Conservation (phyloP, 1,140 invertebrate species). For the Epicauta chinensis region DNA sequence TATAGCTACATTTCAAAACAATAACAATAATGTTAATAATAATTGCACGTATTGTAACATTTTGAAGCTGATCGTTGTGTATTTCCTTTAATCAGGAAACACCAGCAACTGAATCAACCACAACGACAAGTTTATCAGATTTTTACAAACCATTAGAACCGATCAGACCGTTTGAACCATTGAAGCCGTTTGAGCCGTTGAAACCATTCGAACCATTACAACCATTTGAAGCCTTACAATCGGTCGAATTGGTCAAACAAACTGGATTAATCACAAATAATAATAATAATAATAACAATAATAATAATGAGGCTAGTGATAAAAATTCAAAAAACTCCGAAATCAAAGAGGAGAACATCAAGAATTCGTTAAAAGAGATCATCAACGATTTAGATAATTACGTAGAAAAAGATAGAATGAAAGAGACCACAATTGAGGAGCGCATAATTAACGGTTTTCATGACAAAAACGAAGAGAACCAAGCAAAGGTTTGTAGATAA, state of each 20-base stretch:
- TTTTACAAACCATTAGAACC: conserved; percentile 17
- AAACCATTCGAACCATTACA: conserved; percentile 30
- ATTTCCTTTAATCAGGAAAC: not conserved
- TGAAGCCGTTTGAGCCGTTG: conserved; percentile 29
- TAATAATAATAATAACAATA: not conserved
- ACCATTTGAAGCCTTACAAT: conserved; percentile 33
- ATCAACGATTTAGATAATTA: conserved; percentile 54
- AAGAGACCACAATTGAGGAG: conserved; percentile 7
- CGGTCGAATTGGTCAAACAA: conserved; percentile 32
- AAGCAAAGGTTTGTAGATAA: not conserved
- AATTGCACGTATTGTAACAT: conserved; percentile 23
- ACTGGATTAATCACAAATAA: conserved; percentile 12
- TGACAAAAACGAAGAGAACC: not conserved
- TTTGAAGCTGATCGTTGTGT: conserved; percentile 37
- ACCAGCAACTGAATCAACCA: not conserved
- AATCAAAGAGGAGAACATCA: conserved; percentile 50
- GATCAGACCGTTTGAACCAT: conserved; percentile 18
- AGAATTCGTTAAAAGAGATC: conserved; percentile 52
- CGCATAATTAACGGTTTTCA: not conserved
- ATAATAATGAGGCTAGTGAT: not conserved
- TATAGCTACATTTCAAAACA: conserved; percentile 35
- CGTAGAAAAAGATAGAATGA: conserved; percentile 42
- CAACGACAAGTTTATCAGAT: conserved; percentile 19
- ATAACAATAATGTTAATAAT: conserved; percentile 6
- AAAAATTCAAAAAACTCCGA: conserved; percentile 36